Conservation (phyloP, 2,888 invertebrate species). For the Sialis fuliginosa region DNA sequence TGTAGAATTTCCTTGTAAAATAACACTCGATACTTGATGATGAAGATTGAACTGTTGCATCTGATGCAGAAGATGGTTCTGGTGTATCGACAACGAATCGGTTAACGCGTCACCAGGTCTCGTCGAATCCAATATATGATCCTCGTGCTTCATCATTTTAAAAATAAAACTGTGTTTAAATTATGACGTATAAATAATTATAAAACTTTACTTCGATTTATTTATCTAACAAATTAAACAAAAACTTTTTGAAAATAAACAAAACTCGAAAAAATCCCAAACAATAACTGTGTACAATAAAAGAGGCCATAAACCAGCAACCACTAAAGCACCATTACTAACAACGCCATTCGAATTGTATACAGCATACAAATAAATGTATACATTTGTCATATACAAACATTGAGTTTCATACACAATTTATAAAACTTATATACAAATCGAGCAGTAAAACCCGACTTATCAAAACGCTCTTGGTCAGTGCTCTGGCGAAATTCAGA, state of each 20-base stretch:
- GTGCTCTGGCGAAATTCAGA: too few relatives aligned
- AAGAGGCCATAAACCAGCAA: too few relatives aligned
- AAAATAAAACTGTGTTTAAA: too few relatives aligned
- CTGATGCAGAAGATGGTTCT: background rate
- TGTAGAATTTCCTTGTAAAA: constrained; percentile 13
- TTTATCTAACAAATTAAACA: too few relatives aligned
- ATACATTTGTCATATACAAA: constrained; percentile 22
- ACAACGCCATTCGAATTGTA: constrained; percentile 10
- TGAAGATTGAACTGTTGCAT: constrained; percentile 25
- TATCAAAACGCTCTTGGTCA: background rate
- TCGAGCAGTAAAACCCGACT: background rate
- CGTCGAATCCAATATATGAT: constrained; percentile 1
- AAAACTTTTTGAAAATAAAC: too few relatives aligned
- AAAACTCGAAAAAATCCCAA: too few relatives aligned
- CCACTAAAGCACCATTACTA: too few relatives aligned
- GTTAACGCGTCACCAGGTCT: background rate
- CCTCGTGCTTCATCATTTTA: background rate
- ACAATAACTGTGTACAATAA: too few relatives aligned
- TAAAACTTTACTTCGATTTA: too few relatives aligned
- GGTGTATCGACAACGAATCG: background rate
- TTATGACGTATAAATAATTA: too few relatives aligned
- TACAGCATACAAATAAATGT: constrained; percentile 24
- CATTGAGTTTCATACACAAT: constrained; percentile 23
- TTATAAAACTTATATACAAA: constrained; percentile 24
- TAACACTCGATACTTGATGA: constrained; percentile 24